Evolutionary conservation across 2,888 invertebrate species (phyloP).

Genomic region (Unio pictorum): DNA sequence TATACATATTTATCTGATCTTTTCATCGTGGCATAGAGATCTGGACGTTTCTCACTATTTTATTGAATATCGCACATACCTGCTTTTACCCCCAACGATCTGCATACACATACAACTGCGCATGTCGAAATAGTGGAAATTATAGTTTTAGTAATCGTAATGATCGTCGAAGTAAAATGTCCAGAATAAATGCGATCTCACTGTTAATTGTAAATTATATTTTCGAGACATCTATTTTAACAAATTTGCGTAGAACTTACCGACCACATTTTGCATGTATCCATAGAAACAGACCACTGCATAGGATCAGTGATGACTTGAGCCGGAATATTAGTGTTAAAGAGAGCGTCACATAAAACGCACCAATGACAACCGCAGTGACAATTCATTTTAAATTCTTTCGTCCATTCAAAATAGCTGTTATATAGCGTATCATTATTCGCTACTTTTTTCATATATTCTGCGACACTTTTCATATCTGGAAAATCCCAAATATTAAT

Average conservation of each 20-base stretch:
- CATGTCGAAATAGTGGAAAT: no score
- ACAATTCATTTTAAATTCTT: conserved; percentile 24
- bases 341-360: conserved; percentile 33
- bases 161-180: no score
- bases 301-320: conserved; percentile 9
- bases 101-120: no score
- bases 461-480: conserved; percentile 13
- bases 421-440: conserved; percentile 31
- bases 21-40: no score
- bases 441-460: conserved; percentile 18
- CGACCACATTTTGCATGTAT: conserved; percentile 4
- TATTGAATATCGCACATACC: no score
- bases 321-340: conserved; percentile 10
- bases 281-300: conserved; percentile 1
- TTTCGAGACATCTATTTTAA: no score
- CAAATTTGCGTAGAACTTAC: not conserved
- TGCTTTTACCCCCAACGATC: no score
- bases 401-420: conserved; percentile 35
- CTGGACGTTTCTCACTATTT: no score
- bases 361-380: conserved; percentile 27
- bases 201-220: no score
- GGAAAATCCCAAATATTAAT: conserved; percentile 15
- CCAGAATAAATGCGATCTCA: no score
- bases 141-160: no score
- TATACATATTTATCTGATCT: no score